These are phyloP conservation scores for Fulmarus glacialis DNA, from an alignment of 2,113 vertebrate species.

Conservation along the genomic window DNA sequence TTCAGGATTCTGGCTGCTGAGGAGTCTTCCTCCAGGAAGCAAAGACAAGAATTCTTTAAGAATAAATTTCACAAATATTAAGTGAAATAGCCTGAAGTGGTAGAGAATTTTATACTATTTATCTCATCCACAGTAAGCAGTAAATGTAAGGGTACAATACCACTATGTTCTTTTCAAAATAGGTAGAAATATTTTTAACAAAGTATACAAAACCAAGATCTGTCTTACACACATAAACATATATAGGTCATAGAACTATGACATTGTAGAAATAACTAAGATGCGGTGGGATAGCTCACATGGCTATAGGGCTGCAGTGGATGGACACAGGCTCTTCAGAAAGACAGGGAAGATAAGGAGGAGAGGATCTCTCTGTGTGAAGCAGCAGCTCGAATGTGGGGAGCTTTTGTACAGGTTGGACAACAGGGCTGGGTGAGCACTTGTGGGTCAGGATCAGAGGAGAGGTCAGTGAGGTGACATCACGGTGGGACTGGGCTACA, in stretches of 20 bases:
- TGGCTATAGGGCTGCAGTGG: neutral
- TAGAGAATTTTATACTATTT: neutral
- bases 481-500: neutral
- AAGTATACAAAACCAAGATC: neutral
- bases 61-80: neutral
- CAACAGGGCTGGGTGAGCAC: neutral
- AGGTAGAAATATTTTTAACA: neutral
- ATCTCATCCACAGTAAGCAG: neutral
- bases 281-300: neutral
- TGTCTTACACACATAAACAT: neutral
- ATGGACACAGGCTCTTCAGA: neutral
- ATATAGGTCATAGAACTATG: neutral
- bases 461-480: neutral
- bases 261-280: neutral
- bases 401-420: neutral
- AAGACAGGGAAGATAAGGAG: neutral
- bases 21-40: neutral
- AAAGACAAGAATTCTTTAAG: neutral
- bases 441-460: neutral
- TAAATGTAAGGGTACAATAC: neutral
- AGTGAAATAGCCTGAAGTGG: neutral
- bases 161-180: neutral
- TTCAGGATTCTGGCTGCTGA: neutral
- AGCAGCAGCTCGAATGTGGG: neutral
- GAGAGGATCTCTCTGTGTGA: neutral